Base-by-base conservation (phyloP, 2,888 invertebrate species). In the Cerastis leucographa region DNA sequence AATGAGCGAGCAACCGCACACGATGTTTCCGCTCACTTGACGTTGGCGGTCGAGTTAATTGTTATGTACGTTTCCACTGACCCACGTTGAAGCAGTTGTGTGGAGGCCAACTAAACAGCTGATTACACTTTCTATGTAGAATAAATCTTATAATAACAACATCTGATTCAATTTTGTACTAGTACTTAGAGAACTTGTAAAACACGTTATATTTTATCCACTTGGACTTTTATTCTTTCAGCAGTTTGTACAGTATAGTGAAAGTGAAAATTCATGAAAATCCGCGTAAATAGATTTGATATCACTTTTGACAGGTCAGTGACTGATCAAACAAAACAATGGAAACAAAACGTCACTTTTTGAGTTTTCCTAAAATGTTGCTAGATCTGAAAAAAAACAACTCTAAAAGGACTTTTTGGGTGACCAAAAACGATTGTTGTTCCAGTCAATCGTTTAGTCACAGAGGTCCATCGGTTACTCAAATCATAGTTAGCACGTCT, bases 21-120 rank as follows among this genome's bases (percentile, higher is more conserved):
- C 83, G 74, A 81, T 68, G 67, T 87, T 75, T 80, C 83, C 83
- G 71, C 75, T 85, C 85, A 86, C 84, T 85, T 85, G 85, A 83
- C 85, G 78, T 81, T 71, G 22, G 62, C 66, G 72, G 77, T 71
- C 67, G 74, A 76, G 73, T 76, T 84, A 78, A 84, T 83, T 78
- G 67, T 59, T 59, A 44, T 46, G 81, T 54, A 65, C 66, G 80
- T 86, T 70, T 87, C 87, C 90, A 88, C 65, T 84, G 51, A 25
- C 64, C n/a, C 76, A 76, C 85, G 79, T 62, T 56, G 62, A 40
- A 56, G 46, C 79, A 83, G 83, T 68, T 85, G 83, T 42, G 35
- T 35, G 29, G 25, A 19, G 11, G 12, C 5, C 9, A 17, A 12
- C 35, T 14, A 22, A 78, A 68, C 75, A 75, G 76, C 84, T 79